Percentiles rank a stretch among this genome's conserved stretches.
phyloP scores from a whole-genome alignment of 2,113 vertebrate species.

The Gasterosteus aculeatus region DNA sequence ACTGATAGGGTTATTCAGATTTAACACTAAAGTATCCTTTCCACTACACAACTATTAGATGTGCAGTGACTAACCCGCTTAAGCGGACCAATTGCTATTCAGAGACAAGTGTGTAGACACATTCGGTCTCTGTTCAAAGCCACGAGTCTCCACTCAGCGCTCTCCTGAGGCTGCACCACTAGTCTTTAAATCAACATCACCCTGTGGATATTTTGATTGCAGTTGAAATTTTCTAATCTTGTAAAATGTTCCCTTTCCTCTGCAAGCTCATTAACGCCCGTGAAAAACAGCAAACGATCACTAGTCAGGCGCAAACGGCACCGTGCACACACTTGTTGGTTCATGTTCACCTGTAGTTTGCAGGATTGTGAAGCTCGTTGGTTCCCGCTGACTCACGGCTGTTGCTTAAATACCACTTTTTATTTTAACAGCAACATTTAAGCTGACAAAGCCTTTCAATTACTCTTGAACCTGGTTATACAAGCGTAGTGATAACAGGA shows the following conservation, averaged over 20 bases:
- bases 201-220: conserved; percentile 1
- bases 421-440: conserved; percentile 39
- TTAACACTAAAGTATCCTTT: conserved; percentile 10
- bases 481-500: conserved; percentile 42
- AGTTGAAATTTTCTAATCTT: conserved; percentile 12
- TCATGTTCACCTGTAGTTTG: conserved; percentile 46
- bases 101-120: conserved; percentile 12
- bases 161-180: neutral
- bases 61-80: conserved; percentile 18
- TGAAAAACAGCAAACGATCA: conserved; percentile 5
- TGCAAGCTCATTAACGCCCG: neutral
- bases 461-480: conserved; percentile 36
- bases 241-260: neutral
- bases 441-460: conserved; percentile 50
- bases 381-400: conserved; percentile 50
- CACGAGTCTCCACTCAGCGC: conserved; percentile 5
- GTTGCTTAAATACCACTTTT: conserved; percentile 49
- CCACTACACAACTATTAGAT: conserved; percentile 14
- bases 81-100: conserved; percentile 13
- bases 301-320: neutral
- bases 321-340: conserved; percentile 39
- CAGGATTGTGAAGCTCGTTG: conserved; percentile 15
- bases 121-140: neutral
- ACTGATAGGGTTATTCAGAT: neutral
- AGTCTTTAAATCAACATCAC: conserved; percentile 7